phyloP scores from a whole-genome alignment of 2,113 vertebrate genomes.

The Chloroceryle aenea region DNA sequence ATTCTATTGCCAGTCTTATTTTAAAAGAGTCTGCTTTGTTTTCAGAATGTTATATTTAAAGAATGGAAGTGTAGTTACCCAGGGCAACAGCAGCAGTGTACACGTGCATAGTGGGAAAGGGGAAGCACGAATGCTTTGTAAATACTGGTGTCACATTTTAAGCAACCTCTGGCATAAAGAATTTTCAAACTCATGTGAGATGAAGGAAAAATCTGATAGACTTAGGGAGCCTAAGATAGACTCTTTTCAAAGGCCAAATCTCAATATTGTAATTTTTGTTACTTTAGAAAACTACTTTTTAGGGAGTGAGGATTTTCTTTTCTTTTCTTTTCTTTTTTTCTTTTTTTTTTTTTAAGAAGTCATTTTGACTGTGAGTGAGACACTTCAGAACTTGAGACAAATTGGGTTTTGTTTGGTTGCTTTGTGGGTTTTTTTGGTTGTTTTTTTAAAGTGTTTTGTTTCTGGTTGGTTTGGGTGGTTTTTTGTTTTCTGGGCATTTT shows the following conservation, averaged over 20 bases:
- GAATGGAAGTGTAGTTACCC: not conserved
- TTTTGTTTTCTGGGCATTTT: not conserved
- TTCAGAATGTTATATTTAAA: constrained; percentile 12
- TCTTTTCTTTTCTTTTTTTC: not conserved
- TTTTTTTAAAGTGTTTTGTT: not conserved
- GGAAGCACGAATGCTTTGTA: not conserved
- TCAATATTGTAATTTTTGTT: not conserved
- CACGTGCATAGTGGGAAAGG: not conserved
- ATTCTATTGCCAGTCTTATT: not conserved
- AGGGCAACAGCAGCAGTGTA: constrained; percentile 6
- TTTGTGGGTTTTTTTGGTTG: too few species aligned
- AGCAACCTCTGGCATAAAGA: not conserved
- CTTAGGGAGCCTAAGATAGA: not conserved
- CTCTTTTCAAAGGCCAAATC: not conserved
- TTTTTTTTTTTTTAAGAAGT: not conserved
- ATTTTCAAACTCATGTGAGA: not conserved
- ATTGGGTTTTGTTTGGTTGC: not conserved
- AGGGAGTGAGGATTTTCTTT: not conserved
- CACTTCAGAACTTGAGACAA: not conserved
- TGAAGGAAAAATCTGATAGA: not conserved
- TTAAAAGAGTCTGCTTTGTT: not conserved
- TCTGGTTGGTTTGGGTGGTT: too few species aligned
- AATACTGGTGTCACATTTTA: not conserved
- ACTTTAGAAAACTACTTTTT: not conserved
- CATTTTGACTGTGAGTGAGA: not conserved